Percentiles rank a stretch among this genome's conserved stretches.
Evolutionary conservation across 1,140 invertebrate species (phyloP).

Genomic region (Drosophila insularis): DNA sequence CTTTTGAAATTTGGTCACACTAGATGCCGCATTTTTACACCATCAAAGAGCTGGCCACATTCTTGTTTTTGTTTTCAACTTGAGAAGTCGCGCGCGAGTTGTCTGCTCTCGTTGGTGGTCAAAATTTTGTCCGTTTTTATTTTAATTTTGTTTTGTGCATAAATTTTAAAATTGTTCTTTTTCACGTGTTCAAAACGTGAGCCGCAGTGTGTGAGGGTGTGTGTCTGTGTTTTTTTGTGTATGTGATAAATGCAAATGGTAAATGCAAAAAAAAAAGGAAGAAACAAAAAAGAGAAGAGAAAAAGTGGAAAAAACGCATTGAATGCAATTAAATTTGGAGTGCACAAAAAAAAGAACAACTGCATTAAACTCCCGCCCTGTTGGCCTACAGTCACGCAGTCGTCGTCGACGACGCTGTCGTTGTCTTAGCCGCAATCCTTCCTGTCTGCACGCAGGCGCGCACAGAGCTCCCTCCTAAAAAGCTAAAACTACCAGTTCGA

Average conservation of each 20-base stretch:
- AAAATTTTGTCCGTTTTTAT: constrained; percentile 15
- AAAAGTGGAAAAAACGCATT: constrained; percentile 29
- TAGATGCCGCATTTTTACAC: too few relatives aligned
- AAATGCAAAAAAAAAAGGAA: neutral
- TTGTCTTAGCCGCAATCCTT: constrained; percentile 28
- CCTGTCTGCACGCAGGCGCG: constrained; percentile 40
- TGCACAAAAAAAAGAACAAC: constrained; percentile 42
- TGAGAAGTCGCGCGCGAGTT: constrained; percentile 50
- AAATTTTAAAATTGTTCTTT: constrained; percentile 57
- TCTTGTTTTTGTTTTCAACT: constrained; percentile 34
- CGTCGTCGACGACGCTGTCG: neutral
- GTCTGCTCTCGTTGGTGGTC: constrained; percentile 20
- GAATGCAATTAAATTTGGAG: constrained; percentile 52
- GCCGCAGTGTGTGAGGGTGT: neutral
- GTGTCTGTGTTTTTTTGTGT: constrained; percentile 41
- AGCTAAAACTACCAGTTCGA: constrained; percentile 64
- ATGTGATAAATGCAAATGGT: constrained; percentile 58
- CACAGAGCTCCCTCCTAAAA: constrained; percentile 1
- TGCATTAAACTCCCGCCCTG: constrained; percentile 35
- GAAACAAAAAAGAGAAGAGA: neutral
- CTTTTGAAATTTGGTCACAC: too few relatives aligned
- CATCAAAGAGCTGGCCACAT: too few relatives aligned
- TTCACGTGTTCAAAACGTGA: constrained; percentile 7
- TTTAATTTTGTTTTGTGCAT: constrained; percentile 41
- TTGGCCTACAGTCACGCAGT: constrained; percentile 37